These are phyloP conservation scores for Solen grandis DNA, from an alignment of 1,140 invertebrate genomes.

Conservation along the genomic window DNA sequence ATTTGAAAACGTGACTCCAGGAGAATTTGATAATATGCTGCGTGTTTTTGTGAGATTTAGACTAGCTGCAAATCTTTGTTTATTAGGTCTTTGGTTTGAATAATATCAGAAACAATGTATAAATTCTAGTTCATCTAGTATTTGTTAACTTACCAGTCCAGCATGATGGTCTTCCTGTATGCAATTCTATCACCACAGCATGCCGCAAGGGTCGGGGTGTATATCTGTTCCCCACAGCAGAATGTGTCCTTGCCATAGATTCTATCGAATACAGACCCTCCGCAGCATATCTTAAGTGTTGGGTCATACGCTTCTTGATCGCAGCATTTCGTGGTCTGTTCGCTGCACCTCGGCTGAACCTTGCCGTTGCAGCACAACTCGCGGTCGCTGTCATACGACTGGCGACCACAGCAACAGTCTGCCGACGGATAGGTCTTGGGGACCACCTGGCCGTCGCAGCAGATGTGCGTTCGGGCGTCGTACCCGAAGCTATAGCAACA, in stretches of 20 bases:
- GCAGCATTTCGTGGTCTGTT: slow-evolving; percentile 27
- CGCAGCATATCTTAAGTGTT: slow-evolving; percentile 45
- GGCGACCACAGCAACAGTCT: slow-evolving; percentile 46
- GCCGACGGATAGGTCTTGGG: slow-evolving; percentile 40
- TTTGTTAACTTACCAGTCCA: slow-evolving; percentile 49
- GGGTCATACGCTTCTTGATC: slow-evolving; percentile 31
- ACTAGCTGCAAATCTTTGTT: no score
- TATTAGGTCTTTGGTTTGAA: no score
- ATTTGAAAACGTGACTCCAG: no score
- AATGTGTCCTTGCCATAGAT: slow-evolving; percentile 30
- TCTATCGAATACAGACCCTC: slow-evolving; percentile 28
- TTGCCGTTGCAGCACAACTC: slow-evolving; percentile 47
- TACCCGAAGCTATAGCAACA: slow-evolving; percentile 41
- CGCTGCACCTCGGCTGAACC: neutral
- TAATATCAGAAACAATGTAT: no score
- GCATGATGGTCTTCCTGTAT: slow-evolving; percentile 32
- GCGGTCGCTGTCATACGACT: slow-evolving; percentile 40
- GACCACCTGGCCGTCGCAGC: slow-evolving; percentile 48
- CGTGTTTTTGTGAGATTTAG: no score
- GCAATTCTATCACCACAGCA: slow-evolving; percentile 50
- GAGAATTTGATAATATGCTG: no score
- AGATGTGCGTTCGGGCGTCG: slow-evolving; percentile 36
- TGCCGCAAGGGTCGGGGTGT: slow-evolving; percentile 23
- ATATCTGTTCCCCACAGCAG: slow-evolving; percentile 28
- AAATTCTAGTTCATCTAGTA: no score